Conservation (phyloP, 2,888 invertebrate species). For the Apantesis nais region DNA sequence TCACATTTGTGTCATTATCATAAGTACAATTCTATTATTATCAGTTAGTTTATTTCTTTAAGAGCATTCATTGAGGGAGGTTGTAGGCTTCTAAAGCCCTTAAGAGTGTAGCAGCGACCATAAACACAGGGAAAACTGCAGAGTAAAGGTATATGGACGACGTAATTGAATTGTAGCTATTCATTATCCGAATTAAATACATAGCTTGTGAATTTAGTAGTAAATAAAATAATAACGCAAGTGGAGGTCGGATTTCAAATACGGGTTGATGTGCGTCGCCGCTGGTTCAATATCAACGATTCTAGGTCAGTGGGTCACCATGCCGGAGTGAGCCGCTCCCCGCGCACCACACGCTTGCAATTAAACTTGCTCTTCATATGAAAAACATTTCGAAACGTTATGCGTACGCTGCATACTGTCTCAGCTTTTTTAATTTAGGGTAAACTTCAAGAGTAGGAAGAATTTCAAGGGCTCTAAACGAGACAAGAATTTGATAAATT, state of each 20-base stretch:
- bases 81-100: too few relatives aligned
- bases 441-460: constrained; percentile 25
- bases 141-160: background rate
- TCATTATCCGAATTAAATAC: constrained; percentile 23
- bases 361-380: constrained; percentile 71
- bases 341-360: constrained; percentile 64
- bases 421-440: constrained; percentile 41
- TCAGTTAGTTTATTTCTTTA: background rate
- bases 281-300: constrained; percentile 82
- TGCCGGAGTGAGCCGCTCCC: constrained; percentile 68
- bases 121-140: too few relatives aligned
- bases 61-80: too few relatives aligned
- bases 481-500: constrained; percentile 27
- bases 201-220: constrained; percentile 28
- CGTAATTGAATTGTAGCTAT: constrained; percentile 10
- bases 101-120: too few relatives aligned
- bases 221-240: constrained; percentile 65
- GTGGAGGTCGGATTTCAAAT: constrained; percentile 81
- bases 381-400: constrained; percentile 57
- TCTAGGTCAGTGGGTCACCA: constrained; percentile 84
- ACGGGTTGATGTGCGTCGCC: constrained; percentile 75
- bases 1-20: background rate
- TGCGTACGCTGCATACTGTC: constrained; percentile 33
- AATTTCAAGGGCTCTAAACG: constrained; percentile 28
- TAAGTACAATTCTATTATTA: background rate